These are phyloP conservation scores for Phyllotis vaccarum DNA, from an alignment of 2,797 vertebrate genomes.

Conservation along the genomic window DNA sequence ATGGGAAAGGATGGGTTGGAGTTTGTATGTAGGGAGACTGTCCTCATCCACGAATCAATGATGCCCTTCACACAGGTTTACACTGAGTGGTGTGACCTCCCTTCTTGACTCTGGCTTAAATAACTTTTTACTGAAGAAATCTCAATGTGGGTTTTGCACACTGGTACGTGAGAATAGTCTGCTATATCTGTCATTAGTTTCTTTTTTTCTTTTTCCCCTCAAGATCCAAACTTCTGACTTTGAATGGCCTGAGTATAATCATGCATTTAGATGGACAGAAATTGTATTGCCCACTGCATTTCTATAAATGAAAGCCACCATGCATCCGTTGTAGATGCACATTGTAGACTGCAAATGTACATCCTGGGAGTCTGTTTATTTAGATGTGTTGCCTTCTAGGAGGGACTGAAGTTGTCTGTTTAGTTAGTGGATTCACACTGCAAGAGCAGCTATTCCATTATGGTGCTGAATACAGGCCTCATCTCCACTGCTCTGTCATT, in stretches of 20 bases:
- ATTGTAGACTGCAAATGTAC: not conserved
- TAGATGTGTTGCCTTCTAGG: not conserved
- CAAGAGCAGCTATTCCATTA: not conserved
- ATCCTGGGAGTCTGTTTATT: not conserved
- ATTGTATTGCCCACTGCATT: not conserved
- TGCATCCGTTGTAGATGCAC: not conserved
- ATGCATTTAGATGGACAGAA: not conserved
- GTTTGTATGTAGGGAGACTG: not conserved
- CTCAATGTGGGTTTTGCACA: not conserved
- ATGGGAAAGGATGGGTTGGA: no score
- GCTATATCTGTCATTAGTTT: not conserved
- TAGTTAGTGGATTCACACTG: not conserved
- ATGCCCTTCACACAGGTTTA: not conserved
- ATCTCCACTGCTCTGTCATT: not conserved
- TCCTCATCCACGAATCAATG: fast-evolving
- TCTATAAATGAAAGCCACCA: not conserved
- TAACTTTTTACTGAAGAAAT: not conserved
- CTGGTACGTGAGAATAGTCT: not conserved
- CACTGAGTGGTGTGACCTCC: not conserved
- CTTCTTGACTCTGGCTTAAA: not conserved
- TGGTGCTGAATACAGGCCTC: not conserved
- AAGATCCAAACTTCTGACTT: not conserved
- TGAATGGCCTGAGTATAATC: not conserved
- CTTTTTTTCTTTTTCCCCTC: not conserved
- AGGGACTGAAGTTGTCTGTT: not conserved